phyloP scores from a whole-genome alignment of 2,888 invertebrate species.

The Tanypteryx hageni region DNA sequence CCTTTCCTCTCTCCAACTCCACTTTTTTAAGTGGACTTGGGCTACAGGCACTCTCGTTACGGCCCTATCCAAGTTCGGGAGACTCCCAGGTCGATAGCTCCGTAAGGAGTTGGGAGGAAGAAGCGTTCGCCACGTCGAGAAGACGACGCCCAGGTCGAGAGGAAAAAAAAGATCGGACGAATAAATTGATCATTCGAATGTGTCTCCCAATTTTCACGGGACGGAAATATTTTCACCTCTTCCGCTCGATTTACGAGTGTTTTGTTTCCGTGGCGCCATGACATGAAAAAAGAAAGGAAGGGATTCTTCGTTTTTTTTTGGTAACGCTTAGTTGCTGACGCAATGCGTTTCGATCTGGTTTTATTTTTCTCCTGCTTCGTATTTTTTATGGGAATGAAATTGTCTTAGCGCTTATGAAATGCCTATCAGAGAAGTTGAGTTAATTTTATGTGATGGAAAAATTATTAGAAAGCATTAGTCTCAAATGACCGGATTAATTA shows the following conservation, averaged over 20 bases:
- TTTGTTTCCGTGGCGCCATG: background rate
- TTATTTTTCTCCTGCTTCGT: too few relatives aligned
- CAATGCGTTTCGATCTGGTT: too few relatives aligned
- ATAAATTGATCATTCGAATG: background rate
- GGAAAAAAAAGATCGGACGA: background rate
- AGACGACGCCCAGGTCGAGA: background rate
- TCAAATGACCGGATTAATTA: too few relatives aligned
- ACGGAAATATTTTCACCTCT: background rate
- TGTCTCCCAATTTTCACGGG: background rate
- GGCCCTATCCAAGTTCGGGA: background rate
- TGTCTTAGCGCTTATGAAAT: too few relatives aligned
- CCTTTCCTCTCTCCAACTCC: background rate
- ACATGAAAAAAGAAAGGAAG: too few relatives aligned
- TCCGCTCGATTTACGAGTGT: background rate
- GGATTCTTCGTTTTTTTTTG: too few relatives aligned
- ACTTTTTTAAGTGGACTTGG: background rate
- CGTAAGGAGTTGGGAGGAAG: constrained; percentile 9
- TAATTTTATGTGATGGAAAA: too few relatives aligned
- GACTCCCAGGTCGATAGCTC: constrained; percentile 8
- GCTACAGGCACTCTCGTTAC: background rate
- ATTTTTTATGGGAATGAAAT: too few relatives aligned
- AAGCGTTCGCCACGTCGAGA: background rate
- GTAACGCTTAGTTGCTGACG: too few relatives aligned
- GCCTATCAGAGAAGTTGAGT: too few relatives aligned
- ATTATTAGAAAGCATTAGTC: too few relatives aligned